Conservation (phyloP, 2,888 invertebrate genomes). For the Cancer borealis region DNA sequence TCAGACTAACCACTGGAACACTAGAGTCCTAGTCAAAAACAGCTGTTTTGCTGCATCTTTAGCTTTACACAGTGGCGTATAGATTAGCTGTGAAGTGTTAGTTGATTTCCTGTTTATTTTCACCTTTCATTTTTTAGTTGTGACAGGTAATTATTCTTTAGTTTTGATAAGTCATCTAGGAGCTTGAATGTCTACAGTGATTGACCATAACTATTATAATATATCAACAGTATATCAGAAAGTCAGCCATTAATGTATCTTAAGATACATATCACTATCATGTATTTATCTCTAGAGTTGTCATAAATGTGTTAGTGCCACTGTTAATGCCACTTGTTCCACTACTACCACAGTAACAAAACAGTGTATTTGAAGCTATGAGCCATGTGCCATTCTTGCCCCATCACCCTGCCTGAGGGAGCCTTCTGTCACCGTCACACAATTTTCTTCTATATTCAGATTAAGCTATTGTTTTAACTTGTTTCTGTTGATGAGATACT, state of each 20-base stretch:
- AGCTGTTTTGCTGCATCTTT: background rate
- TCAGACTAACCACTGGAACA: background rate
- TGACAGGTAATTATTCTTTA: background rate
- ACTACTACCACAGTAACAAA: background rate
- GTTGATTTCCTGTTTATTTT: background rate
- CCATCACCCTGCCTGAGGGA: background rate
- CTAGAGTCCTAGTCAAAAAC: background rate
- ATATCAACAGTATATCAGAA: slow-evolving; percentile 45
- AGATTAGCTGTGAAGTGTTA: background rate
- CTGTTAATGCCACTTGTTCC: slow-evolving; percentile 27
- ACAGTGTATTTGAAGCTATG: background rate
- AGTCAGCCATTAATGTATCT: slow-evolving; percentile 51
- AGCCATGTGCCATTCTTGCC: slow-evolving; percentile 23
- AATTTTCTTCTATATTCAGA: background rate
- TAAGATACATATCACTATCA: slow-evolving; percentile 53
- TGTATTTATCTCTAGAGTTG: slow-evolving; percentile 43
- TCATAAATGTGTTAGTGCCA: slow-evolving; percentile 37
- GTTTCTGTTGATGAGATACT: background rate
- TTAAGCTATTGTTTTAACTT: background rate
- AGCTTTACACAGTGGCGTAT: background rate
- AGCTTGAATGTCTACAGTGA: background rate
- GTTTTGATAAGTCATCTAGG: background rate
- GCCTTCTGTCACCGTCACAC: background rate
- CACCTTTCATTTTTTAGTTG: background rate
- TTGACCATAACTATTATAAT: slow-evolving; percentile 4